Evolutionary conservation across 2,888 invertebrate genomes (phyloP).

Genomic region (Terebella lapidaria): DNA sequence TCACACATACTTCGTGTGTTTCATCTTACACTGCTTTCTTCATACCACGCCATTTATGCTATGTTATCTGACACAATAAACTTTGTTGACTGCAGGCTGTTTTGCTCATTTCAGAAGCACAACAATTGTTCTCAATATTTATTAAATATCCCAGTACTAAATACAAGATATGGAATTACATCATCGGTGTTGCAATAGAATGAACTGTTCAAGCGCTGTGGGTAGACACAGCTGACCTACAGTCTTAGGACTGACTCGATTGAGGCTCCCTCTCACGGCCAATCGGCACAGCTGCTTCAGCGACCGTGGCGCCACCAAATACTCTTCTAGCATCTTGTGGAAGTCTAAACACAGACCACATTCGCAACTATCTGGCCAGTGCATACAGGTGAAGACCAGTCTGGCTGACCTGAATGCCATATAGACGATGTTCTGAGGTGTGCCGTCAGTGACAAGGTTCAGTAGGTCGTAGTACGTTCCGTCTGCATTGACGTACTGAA

Average conservation of each 20-base stretch:
- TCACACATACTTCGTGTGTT: too few species aligned
- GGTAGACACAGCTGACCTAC: constrained; percentile 2
- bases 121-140: too few species aligned
- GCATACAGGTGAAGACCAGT: constrained; percentile 2
- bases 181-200: too few species aligned
- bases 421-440: not conserved
- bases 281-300: constrained; percentile 15
- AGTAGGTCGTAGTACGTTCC: constrained; percentile 7
- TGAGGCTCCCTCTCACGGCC: constrained; percentile 1
- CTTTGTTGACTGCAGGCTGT: too few species aligned
- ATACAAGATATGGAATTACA: too few species aligned
- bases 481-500: constrained; percentile 12
- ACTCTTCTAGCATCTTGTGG: not conserved
- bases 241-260: not conserved
- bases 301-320: constrained; percentile 6
- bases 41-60: too few species aligned
- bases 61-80: too few species aligned
- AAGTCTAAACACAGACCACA: constrained; percentile 12
- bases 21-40: too few species aligned
- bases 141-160: too few species aligned
- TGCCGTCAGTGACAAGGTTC: constrained; percentile 7
- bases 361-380: not conserved
- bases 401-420: constrained; percentile 1
- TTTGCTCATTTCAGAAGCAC: too few species aligned
- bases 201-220: not conserved